These are phyloP conservation scores for Ophion costatus DNA, from an alignment of 2,888 invertebrate genomes.

Conservation along the genomic window DNA sequence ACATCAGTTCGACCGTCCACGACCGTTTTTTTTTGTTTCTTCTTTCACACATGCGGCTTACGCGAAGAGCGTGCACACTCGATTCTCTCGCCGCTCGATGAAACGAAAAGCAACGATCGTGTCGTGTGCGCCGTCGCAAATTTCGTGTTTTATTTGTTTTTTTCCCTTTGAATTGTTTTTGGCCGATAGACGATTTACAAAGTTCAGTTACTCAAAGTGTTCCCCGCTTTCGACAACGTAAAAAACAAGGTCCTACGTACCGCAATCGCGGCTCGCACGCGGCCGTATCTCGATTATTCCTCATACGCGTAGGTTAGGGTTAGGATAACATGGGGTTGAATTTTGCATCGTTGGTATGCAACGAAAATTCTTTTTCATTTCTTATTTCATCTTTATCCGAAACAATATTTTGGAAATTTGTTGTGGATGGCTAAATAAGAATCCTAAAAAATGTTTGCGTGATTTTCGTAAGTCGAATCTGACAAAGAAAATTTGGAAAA, in stretches of 20 bases:
- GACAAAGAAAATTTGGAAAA: too few species aligned
- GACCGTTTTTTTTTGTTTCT: background rate
- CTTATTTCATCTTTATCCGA: too few species aligned
- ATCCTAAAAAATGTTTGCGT: too few species aligned
- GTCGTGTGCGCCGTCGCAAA: background rate
- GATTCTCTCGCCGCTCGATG: slow-evolving; percentile 3
- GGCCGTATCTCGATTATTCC: background rate
- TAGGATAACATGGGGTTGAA: too few species aligned
- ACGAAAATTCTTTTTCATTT: too few species aligned
- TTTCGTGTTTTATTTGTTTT: background rate
- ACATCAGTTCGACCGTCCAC: slow-evolving; percentile 17
- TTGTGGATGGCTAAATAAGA: too few species aligned
- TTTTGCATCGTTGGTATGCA: too few species aligned
- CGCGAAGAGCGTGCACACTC: slow-evolving; percentile 4
- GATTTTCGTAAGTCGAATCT: too few species aligned
- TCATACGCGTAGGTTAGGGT: background rate
- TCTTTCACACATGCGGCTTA: slow-evolving; percentile 24
- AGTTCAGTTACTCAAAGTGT: background rate
- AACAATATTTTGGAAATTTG: too few species aligned
- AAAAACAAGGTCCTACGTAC: background rate
- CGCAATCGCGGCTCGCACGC: background rate
- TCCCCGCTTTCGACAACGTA: background rate
- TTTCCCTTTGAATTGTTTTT: background rate
- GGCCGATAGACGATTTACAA: background rate
- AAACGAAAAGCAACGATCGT: background rate